Evolutionary conservation across 1,140 invertebrate species (phyloP).

Genomic region (Ptiloglossa arizonensis): DNA sequence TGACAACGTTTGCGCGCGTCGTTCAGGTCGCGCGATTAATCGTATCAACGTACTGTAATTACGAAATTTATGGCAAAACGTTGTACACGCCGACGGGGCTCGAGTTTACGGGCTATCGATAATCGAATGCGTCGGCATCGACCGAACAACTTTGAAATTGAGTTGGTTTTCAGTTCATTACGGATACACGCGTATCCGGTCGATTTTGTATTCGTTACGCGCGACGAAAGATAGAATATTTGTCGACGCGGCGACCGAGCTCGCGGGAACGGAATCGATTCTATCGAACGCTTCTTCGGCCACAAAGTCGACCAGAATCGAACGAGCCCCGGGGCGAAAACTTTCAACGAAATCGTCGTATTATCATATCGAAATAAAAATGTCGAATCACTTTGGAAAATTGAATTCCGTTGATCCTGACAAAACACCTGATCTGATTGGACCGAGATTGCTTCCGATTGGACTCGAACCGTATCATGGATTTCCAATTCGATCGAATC

Average conservation of each 20-base stretch:
- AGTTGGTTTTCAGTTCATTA: conserved; percentile 40
- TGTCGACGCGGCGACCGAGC: background rate
- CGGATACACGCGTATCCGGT: conserved; percentile 28
- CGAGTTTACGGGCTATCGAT: conserved; percentile 29
- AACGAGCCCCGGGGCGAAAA: background rate
- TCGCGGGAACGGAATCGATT: background rate
- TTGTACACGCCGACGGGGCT: background rate
- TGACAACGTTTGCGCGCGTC: background rate
- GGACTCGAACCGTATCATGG: background rate
- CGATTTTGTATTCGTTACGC: conserved; percentile 24
- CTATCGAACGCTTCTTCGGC: background rate
- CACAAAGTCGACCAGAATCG: background rate
- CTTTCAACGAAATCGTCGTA: background rate
- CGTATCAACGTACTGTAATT: conserved; percentile 30
- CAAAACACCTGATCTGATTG: conserved; percentile 34
- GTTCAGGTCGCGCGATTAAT: background rate
- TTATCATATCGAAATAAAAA: conserved; percentile 19
- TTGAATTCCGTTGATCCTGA: conserved; percentile 23
- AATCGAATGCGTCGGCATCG: conserved; percentile 28
- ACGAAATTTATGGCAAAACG: conserved; percentile 14
- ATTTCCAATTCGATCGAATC: background rate
- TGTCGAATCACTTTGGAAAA: conserved; percentile 21
- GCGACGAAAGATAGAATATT: conserved; percentile 24
- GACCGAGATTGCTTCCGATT: conserved; percentile 26
- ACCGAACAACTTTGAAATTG: conserved; percentile 24